These are phyloP conservation scores for Fistularia commersonii DNA, from an alignment of 2,797 vertebrate species.

Conservation along the genomic window DNA sequence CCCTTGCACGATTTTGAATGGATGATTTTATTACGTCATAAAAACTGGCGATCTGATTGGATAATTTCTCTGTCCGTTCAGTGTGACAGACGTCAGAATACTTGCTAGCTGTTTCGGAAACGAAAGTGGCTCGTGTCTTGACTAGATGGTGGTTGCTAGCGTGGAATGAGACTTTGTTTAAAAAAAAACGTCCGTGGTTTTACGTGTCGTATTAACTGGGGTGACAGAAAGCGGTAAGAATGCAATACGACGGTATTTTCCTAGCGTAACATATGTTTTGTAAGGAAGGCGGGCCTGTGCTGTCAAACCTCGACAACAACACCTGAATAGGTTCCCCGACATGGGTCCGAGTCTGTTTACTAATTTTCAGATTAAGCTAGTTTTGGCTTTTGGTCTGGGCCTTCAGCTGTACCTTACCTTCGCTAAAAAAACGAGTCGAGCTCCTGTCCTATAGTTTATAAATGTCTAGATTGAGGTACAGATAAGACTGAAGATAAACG, in stretches of 20 bases:
- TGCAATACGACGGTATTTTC: slow-evolving; percentile 1
- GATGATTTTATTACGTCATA: not conserved
- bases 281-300: slow-evolving; percentile 46
- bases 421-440: not conserved
- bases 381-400: not conserved
- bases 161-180: not conserved
- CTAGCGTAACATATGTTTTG: slow-evolving; percentile 18
- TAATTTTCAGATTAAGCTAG: not conserved
- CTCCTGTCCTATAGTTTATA: not conserved
- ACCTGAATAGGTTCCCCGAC: slow-evolving; percentile 20
- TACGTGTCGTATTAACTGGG: not conserved
- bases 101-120: slow-evolving; percentile 54
- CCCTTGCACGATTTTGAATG: slow-evolving; percentile 33
- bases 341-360: no score
- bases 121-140: slow-evolving; percentile 49
- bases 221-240: slow-evolving; percentile 5
- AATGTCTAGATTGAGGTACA: no score
- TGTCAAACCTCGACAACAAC: slow-evolving; percentile 50
- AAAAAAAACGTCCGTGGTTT: no score
- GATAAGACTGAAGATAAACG: no score
- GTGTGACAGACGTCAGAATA: slow-evolving; percentile 27
- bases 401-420: not conserved
- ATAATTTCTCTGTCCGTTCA: not conserved
- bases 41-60: slow-evolving; percentile 41
- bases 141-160: not conserved